Conservation (phyloP, 2,888 invertebrate species). For the Drosophila birchii region DNA sequence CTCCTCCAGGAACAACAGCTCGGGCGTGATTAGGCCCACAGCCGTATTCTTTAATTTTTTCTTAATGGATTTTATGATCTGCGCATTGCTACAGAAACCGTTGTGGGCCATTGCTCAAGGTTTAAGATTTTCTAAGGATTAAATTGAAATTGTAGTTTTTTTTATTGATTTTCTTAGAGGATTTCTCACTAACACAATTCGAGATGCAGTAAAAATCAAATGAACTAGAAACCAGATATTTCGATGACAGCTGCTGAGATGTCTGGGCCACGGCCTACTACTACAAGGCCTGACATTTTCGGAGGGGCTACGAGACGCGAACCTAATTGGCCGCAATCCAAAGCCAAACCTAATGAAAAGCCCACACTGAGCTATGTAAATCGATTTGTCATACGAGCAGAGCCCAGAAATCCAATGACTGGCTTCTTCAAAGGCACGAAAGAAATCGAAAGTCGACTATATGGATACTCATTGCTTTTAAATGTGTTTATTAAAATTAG, state of each 20-base stretch:
- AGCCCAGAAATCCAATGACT: slow-evolving; percentile 20
- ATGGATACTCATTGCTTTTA: not conserved
- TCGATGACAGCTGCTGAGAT: slow-evolving; percentile 8
- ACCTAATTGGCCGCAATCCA: slow-evolving; percentile 36
- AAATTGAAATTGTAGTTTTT: not conserved
- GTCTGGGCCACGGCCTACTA: slow-evolving; percentile 23
- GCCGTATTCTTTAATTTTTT: slow-evolving; percentile 21
- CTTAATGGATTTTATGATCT: slow-evolving; percentile 32
- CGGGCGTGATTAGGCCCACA: slow-evolving; percentile 1
- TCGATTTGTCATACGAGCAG: slow-evolving; percentile 75
- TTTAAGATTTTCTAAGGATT: not conserved
- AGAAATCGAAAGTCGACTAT: not conserved
- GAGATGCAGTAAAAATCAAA: not conserved
- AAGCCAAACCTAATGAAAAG: slow-evolving; percentile 71
- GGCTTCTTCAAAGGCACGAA: slow-evolving; percentile 33
- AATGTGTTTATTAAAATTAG: not conserved
- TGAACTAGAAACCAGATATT: not conserved
- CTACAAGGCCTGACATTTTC: slow-evolving; percentile 30
- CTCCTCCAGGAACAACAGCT: slow-evolving; percentile 47
- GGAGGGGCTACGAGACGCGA: slow-evolving; percentile 17
- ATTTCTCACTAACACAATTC: not conserved
- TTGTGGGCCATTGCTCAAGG: slow-evolving; percentile 36
- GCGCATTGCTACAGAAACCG: slow-evolving; percentile 47
- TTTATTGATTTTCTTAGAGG: not conserved
- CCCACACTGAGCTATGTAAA: slow-evolving; percentile 64